These are phyloP conservation scores for Orthonevra nobilis DNA, from an alignment of 2,888 invertebrate genomes.

Conservation along the genomic window DNA sequence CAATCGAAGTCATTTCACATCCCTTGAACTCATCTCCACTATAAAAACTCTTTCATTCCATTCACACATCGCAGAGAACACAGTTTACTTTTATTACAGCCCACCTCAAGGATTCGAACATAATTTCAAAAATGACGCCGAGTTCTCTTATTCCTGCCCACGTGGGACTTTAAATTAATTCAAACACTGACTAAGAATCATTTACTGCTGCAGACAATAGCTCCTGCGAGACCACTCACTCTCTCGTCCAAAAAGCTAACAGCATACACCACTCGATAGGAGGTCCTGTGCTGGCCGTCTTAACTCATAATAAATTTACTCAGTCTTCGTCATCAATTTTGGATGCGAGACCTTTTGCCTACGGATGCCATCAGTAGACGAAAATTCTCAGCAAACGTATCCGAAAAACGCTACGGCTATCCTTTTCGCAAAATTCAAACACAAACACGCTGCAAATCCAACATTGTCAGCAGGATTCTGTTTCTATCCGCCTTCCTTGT, in stretches of 20 bases:
- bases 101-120: not conserved
- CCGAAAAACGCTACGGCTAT: slow-evolving; percentile 9
- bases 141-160: not conserved
- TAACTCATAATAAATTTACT: slow-evolving; percentile 60
- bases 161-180: slow-evolving; percentile 30
- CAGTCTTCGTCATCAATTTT: slow-evolving; percentile 60
- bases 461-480: slow-evolving; percentile 64
- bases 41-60: too few relatives aligned
- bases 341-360: slow-evolving; percentile 51
- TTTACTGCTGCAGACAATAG: slow-evolving; percentile 35
- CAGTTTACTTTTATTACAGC: not conserved
- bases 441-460: slow-evolving; percentile 63
- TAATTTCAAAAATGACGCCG: too few relatives aligned
- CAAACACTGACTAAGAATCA: slow-evolving; percentile 34
- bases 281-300: slow-evolving; percentile 36
- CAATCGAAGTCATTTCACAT: too few relatives aligned
- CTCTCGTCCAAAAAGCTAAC: too few relatives aligned
- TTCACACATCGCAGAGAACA: too few relatives aligned
- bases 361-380: slow-evolving; percentile 4
- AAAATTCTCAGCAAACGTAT: not conserved
- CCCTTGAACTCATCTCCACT: too few relatives aligned
- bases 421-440: slow-evolving; percentile 58
- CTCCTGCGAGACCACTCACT: slow-evolving; percentile 3
- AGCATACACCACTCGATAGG: too few relatives aligned
- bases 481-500: slow-evolving; percentile 18